These are phyloP conservation scores for Cossypha caffra DNA, from an alignment of 2,797 vertebrate genomes.

Conservation along the genomic window DNA sequence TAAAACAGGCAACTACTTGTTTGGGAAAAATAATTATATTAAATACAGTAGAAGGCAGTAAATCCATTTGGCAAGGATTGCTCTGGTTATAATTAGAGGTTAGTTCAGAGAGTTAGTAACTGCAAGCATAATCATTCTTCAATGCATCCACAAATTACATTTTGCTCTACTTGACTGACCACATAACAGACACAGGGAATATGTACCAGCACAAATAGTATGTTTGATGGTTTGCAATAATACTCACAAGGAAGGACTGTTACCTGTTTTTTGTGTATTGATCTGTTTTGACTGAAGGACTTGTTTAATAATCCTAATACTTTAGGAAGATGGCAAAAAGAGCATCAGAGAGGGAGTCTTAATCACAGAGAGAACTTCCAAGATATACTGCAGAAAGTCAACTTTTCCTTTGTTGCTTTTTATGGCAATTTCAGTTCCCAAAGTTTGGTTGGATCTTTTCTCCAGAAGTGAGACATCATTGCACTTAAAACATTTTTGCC, in stretches of 20 bases:
- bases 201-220: not conserved
- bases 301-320: not conserved
- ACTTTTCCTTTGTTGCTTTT: not conserved
- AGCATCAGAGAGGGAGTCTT: not conserved
- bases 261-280: not conserved
- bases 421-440: not conserved
- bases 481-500: not conserved
- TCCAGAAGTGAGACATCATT: not conserved
- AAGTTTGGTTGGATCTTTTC: not conserved
- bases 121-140: not conserved
- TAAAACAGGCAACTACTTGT: not conserved
- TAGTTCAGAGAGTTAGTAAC: not conserved
- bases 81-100: not conserved
- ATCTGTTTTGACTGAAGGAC: constrained; percentile 6
- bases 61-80: not conserved
- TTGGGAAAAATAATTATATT: not conserved
- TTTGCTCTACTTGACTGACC: not conserved
- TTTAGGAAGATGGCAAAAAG: not conserved
- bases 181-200: not conserved
- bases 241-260: not conserved
- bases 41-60: not conserved
- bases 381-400: not conserved
- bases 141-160: not conserved
- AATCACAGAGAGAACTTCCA: not conserved
- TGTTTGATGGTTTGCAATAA: not conserved